Evolutionary conservation across 2,888 invertebrate species (phyloP), one percentile per base, ranked within the genome.

Genomic region (Drosophila testacea): DNA sequence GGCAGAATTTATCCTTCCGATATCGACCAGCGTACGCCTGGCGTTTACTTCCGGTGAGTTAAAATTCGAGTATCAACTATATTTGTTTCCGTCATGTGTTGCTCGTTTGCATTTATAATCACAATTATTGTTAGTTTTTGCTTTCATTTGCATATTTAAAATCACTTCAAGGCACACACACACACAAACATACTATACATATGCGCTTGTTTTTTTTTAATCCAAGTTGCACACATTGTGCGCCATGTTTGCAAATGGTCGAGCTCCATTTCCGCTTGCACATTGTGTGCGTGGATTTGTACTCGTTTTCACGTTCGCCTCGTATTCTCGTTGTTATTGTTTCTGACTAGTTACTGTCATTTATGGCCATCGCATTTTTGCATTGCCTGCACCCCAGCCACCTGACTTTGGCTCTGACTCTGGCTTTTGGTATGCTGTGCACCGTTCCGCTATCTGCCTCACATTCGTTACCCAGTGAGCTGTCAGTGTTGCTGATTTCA

Each of bases 11-110:
- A 95, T 69, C 94, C 94, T 0, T 95, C 95, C 16, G 97, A 98
- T 79, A 92, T 95, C 3, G 97, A 97, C 91, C 95, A 95, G 85
- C 94, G 96, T 71, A 93, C 94, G 57, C 96, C 97, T 0, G 98
- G 98, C 34, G 95, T 97, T 16, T 98, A 97, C 92, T 97, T 96
- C 91, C 95, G 96, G 94, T 93, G 65, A 90, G 91, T 83, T 34
- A 11, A 10, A 13, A 4, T 22, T 38, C 32, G 32, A 28, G 28
- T 38, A 50, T 38, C 48, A 13, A 10, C 9, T 32, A 10, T 36
- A 51, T 57, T 13, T 22, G 39, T 50, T 46, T 34, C 32, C 27
- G 34, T 27, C 13, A n/a, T 48, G 50, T 39, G 27, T 13, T 28
- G 48, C 36, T 55, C 54, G 59, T 69, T 71, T 66, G 67, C 39